phyloP scores from a whole-genome alignment of 2,113 vertebrate genomes.

The Platichthys stellatus region DNA sequence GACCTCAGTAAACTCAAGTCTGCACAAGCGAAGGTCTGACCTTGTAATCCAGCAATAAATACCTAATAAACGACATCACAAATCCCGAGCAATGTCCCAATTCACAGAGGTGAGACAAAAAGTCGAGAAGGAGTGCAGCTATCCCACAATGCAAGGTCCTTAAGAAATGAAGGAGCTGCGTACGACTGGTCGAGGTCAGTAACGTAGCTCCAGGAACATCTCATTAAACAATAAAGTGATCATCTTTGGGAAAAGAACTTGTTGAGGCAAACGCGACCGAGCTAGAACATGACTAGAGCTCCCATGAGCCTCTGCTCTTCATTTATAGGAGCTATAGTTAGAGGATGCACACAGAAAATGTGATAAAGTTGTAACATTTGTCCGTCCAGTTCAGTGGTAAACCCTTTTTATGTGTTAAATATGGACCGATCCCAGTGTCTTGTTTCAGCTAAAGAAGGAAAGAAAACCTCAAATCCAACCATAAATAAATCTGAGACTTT shows the following conservation, averaged over 20 bases:
- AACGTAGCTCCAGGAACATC: not conserved
- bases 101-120: not conserved
- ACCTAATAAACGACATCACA: slow-evolving; percentile 6
- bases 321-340: not conserved
- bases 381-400: not conserved
- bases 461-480: not conserved
- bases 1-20: too few species aligned
- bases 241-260: not conserved
- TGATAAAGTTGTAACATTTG: not conserved
- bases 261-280: not conserved
- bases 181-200: not conserved
- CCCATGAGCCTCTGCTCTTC: not conserved
- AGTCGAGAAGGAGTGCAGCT: not conserved
- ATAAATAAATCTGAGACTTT: not conserved
- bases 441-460: not conserved
- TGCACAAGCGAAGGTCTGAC: not conserved
- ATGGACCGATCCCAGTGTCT: not conserved
- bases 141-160: not conserved
- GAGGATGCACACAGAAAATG: not conserved
- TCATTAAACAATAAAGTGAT: slow-evolving; percentile 17
- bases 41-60: slow-evolving; percentile 35
- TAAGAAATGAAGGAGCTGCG: not conserved
- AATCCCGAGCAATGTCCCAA: slow-evolving; percentile 10
- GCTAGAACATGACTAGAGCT: too few species aligned
- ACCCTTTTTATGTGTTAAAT: not conserved